These are phyloP conservation scores for Xestobium rufovillosum DNA, from an alignment of 2,888 invertebrate genomes.

Conservation along the genomic window DNA sequence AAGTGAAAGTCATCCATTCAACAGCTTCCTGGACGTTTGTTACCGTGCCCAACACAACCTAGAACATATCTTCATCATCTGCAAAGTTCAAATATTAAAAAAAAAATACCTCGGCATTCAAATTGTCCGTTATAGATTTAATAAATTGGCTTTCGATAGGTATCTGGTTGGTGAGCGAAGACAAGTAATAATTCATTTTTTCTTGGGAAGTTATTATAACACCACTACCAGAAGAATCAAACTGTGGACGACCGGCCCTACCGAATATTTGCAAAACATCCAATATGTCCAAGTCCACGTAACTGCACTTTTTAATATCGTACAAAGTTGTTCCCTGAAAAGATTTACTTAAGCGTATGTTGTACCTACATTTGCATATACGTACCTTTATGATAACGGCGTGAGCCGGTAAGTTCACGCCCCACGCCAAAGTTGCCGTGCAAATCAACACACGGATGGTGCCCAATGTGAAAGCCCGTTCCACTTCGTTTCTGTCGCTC, in stretches of 20 bases:
- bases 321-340: constrained; percentile 92
- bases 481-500: constrained; percentile 42
- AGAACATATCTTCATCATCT: constrained; percentile 28
- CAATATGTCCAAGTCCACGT: constrained; percentile 90
- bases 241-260: constrained; percentile 96
- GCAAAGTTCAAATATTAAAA: constrained; percentile 6
- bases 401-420: constrained; percentile 97
- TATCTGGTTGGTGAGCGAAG: constrained; percentile 89
- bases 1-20: constrained; percentile 96
- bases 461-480: constrained; percentile 85
- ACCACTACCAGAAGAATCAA: constrained; percentile 88
- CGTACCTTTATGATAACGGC: constrained; percentile 88
- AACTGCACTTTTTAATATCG: constrained; percentile 89
- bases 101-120: constrained; percentile 84
- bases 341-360: background rate
- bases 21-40: constrained; percentile 93
- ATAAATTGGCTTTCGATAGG: constrained; percentile 98
- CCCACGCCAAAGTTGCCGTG: constrained; percentile 98
- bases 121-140: constrained; percentile 84
- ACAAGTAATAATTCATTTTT: constrained; percentile 88
- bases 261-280: constrained; percentile 99
- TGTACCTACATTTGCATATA: constrained; percentile 5
- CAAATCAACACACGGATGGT: constrained; percentile 85
- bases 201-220: constrained; percentile 91
- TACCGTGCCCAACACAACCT: constrained; percentile 92